These are phyloP conservation scores for Acleris laterana DNA, from an alignment of 2,888 invertebrate genomes.

Conservation along the genomic window DNA sequence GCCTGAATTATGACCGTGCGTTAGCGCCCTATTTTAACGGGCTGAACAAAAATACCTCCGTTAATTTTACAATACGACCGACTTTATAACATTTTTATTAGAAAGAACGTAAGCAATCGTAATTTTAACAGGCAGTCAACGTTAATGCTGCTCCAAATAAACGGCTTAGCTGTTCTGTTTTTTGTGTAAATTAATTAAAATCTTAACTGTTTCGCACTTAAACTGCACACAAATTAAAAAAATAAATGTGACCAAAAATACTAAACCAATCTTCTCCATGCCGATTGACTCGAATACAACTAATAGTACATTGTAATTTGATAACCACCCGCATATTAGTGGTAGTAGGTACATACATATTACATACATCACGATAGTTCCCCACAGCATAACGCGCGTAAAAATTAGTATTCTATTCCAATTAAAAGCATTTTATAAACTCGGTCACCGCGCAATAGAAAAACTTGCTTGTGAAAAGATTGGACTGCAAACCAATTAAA, in stretches of 20 bases:
- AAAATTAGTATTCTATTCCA: no score
- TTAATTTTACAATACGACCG: slow-evolving; percentile 21
- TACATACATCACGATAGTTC: no score
- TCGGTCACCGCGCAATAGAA: neutral
- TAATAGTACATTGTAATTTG: no score
- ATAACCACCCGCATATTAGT: no score
- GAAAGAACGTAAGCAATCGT: slow-evolving; percentile 5
- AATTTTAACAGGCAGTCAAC: slow-evolving; percentile 1
- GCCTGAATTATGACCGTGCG: slow-evolving; percentile 12
- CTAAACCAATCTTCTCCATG: no score
- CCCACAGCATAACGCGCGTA: no score
- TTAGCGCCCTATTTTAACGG: slow-evolving; percentile 16
- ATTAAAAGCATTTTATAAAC: no score
- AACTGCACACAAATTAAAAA: neutral
- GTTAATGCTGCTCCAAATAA: neutral
- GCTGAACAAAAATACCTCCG: slow-evolving; percentile 19
- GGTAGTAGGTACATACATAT: no score
- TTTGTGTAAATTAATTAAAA: neutral
- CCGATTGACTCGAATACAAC: no score
- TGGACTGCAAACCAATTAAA: slow-evolving; percentile 24
- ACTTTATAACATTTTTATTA: slow-evolving; percentile 26
- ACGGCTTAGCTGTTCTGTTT: neutral
- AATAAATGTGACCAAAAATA: neutral
- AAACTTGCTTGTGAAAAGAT: slow-evolving; percentile 7
- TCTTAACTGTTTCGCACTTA: neutral